Evolutionary conservation across 2,888 invertebrate genomes (phyloP).

Genomic region (Sicus ferrugineus): DNA sequence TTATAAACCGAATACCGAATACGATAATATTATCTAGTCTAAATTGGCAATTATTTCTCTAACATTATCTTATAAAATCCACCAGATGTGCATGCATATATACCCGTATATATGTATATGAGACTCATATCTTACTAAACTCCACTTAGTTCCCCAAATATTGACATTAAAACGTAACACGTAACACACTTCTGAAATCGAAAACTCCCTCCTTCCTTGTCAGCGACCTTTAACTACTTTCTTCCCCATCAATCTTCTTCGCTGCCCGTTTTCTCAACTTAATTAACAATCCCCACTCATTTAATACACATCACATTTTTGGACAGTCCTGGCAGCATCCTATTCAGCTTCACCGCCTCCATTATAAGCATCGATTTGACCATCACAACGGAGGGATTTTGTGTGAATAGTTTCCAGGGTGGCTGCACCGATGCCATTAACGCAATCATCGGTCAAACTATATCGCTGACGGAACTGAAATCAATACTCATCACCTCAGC

Average conservation of each 20-base stretch:
- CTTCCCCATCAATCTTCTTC: not conserved
- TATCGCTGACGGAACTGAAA: conserved; percentile 56
- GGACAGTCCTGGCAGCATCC: conserved; percentile 56
- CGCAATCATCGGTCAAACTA: conserved; percentile 58
- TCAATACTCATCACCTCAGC: conserved; percentile 69
- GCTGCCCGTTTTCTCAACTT: not conserved
- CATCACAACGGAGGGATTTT: conserved; percentile 64
- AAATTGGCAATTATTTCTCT: too few species aligned
- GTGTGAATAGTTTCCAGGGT: conserved; percentile 62
- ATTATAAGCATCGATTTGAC: conserved; percentile 69
- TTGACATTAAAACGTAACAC: not conserved
- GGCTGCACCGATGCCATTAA: conserved; percentile 60
- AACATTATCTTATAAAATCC: too few species aligned
- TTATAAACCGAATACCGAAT: too few species aligned
- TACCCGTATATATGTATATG: too few species aligned
- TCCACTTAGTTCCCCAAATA: too few species aligned
- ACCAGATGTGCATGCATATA: too few species aligned
- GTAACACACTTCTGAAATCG: too few species aligned
- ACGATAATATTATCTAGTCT: too few species aligned
- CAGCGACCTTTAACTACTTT: not conserved
- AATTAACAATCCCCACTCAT: too few species aligned
- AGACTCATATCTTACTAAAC: too few species aligned
- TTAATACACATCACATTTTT: conserved; percentile 1
- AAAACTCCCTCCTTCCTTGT: too few species aligned
- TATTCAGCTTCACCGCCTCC: conserved; percentile 68